A percentile compares a stretch with the other conserved stretches of the same genome.
Evolutionary conservation across 37 sponge, comb jelly and placozoan genomes (phyloP).

Genomic region (Theonella swinhoei): DNA sequence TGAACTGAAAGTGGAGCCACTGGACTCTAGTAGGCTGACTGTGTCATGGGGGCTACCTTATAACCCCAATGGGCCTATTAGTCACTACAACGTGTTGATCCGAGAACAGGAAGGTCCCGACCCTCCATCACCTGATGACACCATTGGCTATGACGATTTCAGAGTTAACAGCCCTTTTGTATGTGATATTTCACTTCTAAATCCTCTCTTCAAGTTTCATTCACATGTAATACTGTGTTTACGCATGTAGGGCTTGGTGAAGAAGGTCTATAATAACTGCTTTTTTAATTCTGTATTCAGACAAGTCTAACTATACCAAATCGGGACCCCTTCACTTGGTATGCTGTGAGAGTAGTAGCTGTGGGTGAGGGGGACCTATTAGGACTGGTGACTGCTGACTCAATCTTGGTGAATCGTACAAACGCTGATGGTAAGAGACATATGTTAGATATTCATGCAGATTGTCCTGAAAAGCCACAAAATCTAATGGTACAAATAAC

Average conservation of each 20-base stretch:
- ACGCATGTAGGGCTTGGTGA: neutral
- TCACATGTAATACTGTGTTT: too few relatives aligned
- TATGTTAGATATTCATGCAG: too few relatives aligned
- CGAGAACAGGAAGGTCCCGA: neutral
- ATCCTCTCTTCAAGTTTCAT: too few relatives aligned
- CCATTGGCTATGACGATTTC: too few relatives aligned
- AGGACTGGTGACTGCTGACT: neutral
- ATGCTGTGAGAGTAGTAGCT: neutral
- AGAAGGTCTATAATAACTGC: too few relatives aligned
- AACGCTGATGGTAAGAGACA: neutral
- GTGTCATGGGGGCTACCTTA: constrained; percentile 34
- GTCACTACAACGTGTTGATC: constrained; percentile 5
- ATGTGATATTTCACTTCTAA: too few relatives aligned
- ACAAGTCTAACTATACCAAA: too few relatives aligned
- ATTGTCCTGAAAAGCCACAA: too few relatives aligned
- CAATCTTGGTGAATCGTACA: neutral
- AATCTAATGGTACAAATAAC: too few relatives aligned
- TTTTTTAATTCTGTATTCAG: too few relatives aligned
- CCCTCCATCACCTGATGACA: neutral
- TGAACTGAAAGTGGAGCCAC: constrained; percentile 7
- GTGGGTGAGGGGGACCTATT: neutral
- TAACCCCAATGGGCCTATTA: constrained; percentile 36
- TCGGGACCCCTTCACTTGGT: neutral
- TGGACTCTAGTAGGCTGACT: neutral
- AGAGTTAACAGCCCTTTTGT: too few relatives aligned